phyloP scores from a whole-genome alignment of 2,888 invertebrate genomes.

The Caenorhabditis sinica region DNA sequence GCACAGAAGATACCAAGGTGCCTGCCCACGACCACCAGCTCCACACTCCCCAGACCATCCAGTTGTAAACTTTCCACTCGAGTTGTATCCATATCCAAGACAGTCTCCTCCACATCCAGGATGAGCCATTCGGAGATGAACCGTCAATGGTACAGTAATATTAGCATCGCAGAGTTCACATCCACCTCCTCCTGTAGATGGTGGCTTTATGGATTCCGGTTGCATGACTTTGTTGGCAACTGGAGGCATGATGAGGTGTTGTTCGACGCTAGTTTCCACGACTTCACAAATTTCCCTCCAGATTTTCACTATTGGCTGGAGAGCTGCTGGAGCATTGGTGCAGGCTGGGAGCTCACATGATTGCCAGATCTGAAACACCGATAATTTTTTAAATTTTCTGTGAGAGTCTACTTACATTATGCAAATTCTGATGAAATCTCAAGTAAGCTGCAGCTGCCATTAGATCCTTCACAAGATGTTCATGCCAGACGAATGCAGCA shows the following conservation, averaged over 20 bases:
- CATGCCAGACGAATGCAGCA: slow-evolving; percentile 97
- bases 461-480: slow-evolving; percentile 96
- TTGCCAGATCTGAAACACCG: slow-evolving; percentile 65
- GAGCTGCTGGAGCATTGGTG: slow-evolving; percentile 71
- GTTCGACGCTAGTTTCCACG: slow-evolving; percentile 86
- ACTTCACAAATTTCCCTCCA: slow-evolving; percentile 91
- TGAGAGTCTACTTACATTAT: slow-evolving; percentile 60
- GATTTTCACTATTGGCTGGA: slow-evolving; percentile 73
- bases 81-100: slow-evolving; percentile 91
- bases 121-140: slow-evolving; percentile 93
- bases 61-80: slow-evolving; percentile 90
- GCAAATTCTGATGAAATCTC: slow-evolving; percentile 88
- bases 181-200: slow-evolving; percentile 78
- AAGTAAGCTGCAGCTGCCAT: slow-evolving; percentile 98
- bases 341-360: slow-evolving; percentile 55
- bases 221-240: slow-evolving; percentile 62
- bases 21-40: slow-evolving; percentile 89
- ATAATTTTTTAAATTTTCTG: not conserved
- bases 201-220: slow-evolving; percentile 76
- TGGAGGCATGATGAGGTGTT: slow-evolving; percentile 87
- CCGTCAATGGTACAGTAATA: slow-evolving; percentile 89
- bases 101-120: slow-evolving; percentile 93
- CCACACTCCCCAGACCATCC: slow-evolving; percentile 94
- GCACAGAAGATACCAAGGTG: slow-evolving; percentile 91
- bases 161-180: slow-evolving; percentile 92